Percentiles rank a stretch among this genome's conserved stretches.
Evolutionary conservation across 2,797 vertebrate genomes (phyloP).

Genomic region (Gymnothorax reevesii): DNA sequence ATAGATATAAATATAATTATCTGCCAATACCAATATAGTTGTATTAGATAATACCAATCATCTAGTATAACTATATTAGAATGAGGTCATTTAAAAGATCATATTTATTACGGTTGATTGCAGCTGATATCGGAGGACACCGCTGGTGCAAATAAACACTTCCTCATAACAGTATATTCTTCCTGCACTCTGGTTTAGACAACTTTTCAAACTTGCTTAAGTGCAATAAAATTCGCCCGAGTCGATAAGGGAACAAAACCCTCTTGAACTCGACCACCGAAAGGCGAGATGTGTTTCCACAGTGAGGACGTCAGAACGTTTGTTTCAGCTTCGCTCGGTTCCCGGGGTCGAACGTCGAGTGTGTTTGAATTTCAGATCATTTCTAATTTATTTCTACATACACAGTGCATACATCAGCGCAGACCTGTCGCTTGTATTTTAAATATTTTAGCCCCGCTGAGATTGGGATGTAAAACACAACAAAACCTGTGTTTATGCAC

Average conservation of each 20-base stretch:
- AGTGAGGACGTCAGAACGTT: background rate
- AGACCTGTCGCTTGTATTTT: constrained; percentile 57
- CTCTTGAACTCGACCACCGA: background rate
- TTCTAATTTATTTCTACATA: constrained; percentile 66
- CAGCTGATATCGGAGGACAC: background rate
- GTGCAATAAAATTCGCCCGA: background rate
- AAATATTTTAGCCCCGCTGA: constrained; percentile 54
- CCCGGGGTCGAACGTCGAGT: constrained; percentile 24
- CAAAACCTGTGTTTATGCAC: constrained; percentile 62
- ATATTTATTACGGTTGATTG: background rate
- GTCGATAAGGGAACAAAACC: background rate
- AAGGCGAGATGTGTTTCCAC: background rate
- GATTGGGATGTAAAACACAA: constrained; percentile 69
- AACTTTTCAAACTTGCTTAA: background rate
- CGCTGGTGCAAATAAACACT: background rate
- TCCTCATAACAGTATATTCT: background rate
- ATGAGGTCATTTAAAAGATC: background rate
- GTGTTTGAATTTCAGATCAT: constrained; percentile 66
- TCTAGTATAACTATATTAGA: no score
- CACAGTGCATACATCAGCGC: constrained; percentile 63
- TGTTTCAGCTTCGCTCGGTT: background rate
- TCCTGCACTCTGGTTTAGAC: background rate
- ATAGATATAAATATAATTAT: no score
- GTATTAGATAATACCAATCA: no score
- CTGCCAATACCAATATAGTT: no score